Evolutionary conservation across 2,888 invertebrate species (phyloP), one percentile per base, ranked within the genome.

Genomic region (Eustalomyia histrio): DNA sequence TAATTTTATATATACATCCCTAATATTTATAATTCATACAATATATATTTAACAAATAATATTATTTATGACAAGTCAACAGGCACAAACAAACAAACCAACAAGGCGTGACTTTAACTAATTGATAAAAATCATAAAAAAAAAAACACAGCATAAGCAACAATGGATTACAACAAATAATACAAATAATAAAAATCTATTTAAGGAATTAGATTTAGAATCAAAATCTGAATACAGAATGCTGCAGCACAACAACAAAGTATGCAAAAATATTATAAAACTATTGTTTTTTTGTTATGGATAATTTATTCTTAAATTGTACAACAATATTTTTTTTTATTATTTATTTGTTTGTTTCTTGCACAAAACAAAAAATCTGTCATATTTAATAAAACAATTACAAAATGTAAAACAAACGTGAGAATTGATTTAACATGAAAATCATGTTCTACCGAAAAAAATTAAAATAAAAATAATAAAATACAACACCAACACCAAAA

Each of bases 91-190:
- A 35, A 76, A 69, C 18, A 43, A 69, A 71, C 39, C 67, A 81
- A 71, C 61, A 67, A 81, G 81, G 81, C 81, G 81, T 81, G 81
- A 81, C 78, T 78, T 78, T 71, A 81, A 63, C 78, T 78, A 78
- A 78, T 81, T 81, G 78, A 81, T 81, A 81, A 71, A 71, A 81
- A 78, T 81, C 81, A 78, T 60, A 78, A 29, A 78, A 65, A 71
- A 78, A 39, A 78, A 61, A 71, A n/a, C 57, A 52, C 17, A 61
- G 47, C 9, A 58, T 18, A 17, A 64, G 63, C 53, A 61, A 53
- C 10, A 47, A 29, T 17, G 58, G 33, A 58, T 33, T 16, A 65
- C 24, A 24, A 52, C 52, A 67, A 74, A 79, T 63, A 4, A 1
- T 63, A 63, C 53, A 69, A 69, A 76, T 63, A 76, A 76, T 71